These are phyloP conservation scores for Agrochola circellaris DNA, from an alignment of 2,888 invertebrate species.

Conservation along the genomic window DNA sequence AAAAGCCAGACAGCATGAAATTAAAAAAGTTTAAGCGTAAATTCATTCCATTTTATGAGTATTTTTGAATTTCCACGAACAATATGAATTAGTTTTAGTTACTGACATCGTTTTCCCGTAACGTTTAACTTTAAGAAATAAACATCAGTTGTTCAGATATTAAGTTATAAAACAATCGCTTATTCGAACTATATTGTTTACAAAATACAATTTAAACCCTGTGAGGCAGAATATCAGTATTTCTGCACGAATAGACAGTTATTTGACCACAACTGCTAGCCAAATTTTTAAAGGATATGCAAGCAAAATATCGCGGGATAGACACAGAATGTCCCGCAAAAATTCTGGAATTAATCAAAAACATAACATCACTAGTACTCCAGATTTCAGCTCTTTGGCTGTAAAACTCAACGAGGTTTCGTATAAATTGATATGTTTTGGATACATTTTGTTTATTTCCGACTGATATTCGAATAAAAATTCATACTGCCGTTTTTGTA, in stretches of 20 bases:
- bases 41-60: background rate
- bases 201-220: no score
- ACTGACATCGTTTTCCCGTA: background rate
- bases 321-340: background rate
- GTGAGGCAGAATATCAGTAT: background rate
- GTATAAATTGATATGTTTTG: slow-evolving; percentile 59
- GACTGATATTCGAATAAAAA: slow-evolving; percentile 37
- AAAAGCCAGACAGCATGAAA: slow-evolving; percentile 27
- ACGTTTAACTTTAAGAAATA: background rate
- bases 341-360: slow-evolving; percentile 10
- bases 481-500: slow-evolving; percentile 10
- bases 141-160: background rate
- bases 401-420: slow-evolving; percentile 57
- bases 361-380: slow-evolving; percentile 53
- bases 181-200: background rate
- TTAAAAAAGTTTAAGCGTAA: slow-evolving; percentile 37
- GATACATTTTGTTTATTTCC: slow-evolving; percentile 52
- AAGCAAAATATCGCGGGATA: background rate
- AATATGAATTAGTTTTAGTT: slow-evolving; percentile 15
- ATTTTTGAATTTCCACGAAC: slow-evolving; percentile 15
- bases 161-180: background rate
- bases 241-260: background rate
- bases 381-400: slow-evolving; percentile 54
- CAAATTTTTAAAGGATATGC: background rate
- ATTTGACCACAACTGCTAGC: background rate